A percentile compares a stretch with the other conserved stretches of the same genome.
These are phyloP conservation scores for Rhamnusium bicolor DNA, from an alignment of 2,888 invertebrate species.

Conservation along the genomic window DNA sequence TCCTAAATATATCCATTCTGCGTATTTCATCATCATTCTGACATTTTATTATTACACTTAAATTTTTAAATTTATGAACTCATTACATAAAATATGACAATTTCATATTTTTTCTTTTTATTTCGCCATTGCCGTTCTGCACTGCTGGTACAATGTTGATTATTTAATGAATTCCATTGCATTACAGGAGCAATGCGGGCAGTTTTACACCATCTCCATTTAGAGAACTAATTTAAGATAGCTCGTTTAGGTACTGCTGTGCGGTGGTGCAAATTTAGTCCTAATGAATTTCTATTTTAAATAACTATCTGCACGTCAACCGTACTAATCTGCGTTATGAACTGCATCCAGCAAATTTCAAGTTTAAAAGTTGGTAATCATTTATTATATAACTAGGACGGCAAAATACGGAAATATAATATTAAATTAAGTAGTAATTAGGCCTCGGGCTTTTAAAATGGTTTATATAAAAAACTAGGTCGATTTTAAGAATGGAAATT, in stretches of 20 bases:
- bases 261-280: background rate
- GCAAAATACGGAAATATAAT: background rate
- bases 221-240: slow-evolving; percentile 12
- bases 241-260: slow-evolving; percentile 2
- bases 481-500: too few relatives aligned
- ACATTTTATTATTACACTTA: background rate
- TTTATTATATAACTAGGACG: background rate
- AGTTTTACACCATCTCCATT: slow-evolving; percentile 14
- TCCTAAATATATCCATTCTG: background rate
- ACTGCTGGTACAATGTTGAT: background rate
- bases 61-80: background rate
- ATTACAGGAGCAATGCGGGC: background rate
- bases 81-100: background rate
- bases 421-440: too few relatives aligned
- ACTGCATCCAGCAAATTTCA: background rate
- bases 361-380: background rate
- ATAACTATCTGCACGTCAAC: background rate
- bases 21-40: background rate
- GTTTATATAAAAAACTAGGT: too few relatives aligned
- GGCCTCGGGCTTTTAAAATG: too few relatives aligned
- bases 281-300: background rate
- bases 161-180: slow-evolving; percentile 12
- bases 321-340: background rate
- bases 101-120: background rate
- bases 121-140: background rate